Base-by-base conservation (phyloP, 2,797 vertebrate species). In the Amblyraja radiata region DNA sequence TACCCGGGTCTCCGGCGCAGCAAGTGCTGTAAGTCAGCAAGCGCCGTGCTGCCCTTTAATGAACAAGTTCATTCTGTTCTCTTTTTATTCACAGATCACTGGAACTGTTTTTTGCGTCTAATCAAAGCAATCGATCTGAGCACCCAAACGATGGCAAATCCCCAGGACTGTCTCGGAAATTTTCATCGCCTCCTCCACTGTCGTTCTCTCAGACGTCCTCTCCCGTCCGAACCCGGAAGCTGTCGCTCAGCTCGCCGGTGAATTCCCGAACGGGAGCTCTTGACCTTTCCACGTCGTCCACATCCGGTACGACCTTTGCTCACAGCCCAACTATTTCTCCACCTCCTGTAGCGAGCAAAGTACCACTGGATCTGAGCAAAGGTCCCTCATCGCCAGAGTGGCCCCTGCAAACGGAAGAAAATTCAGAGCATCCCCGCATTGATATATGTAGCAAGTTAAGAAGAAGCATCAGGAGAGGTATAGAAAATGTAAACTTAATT, bases 61-160 rank as follows among this genome's bases (percentile, higher is more conserved):
- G 77, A 58, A 21, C 3, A 28, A 58, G 93, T 77, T 80, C 25
- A 74, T n/a, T 71, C 7, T 32, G 65, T 74, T 93, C 73, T 23
- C 58, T 58, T 80, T 68, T 93, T 92, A 4, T 68, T 93, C 54
- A 94, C 95, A 99, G 99, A 95, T 99, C 98, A 58, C 94, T 99
- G 97, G 98, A 99, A 95, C 94, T 99, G 90, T 99, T 99, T 96
- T 99, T 99, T 94, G 98, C 98, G 94, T 98, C 97, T 84, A 99
- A 97, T 94, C 98, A 98, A 95, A 98, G 98, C 94, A 98, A 96
- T 95, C 96, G 98, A 93, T 95, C 95, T 13, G 98, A 98, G 93
- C 97, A 97, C 94, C 94, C 95, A 84, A 96, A 96, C n/a, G 98
- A 99, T 71, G 97, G 97, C 93, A 98, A 98, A 94, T 98, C 99